Evolutionary conservation across 2,888 invertebrate species (phyloP), one percentile per base, ranked within the genome.

Genomic region (Cinara cedri): DNA sequence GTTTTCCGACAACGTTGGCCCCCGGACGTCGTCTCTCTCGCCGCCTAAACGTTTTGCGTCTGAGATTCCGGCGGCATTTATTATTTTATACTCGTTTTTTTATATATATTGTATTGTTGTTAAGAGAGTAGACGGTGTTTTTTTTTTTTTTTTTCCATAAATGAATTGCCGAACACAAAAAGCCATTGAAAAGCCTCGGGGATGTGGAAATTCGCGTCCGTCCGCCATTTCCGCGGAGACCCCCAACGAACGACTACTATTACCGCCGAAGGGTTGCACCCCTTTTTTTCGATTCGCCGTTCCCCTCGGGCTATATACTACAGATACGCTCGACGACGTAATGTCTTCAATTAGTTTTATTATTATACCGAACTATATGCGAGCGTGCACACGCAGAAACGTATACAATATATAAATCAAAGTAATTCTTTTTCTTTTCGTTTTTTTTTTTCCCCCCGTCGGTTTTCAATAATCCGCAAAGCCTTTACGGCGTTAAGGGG

Each of bases 281-380:
- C 76, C 49, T 49, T 60, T 70, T 68, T 46, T 60, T 60, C 14
- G 65, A 76, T 76, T 78, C 70, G 78, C 68, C 42, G 8, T 78
- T 70, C 60, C 66, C 70, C 78, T 51, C 49, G 46, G 65, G 55
- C n/a, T n/a, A n/a, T n/a, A n/a, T n/a, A n/a, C n/a, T n/a, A n/a
- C n/a, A n/a, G n/a, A n/a, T n/a, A n/a, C n/a, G n/a, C 66, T 14
- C 65, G 21, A 1, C 66, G 16, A 14, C 21, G 34, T 70, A 78
- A 78, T 78, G 78, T 78, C 68, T 78, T 78, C 78, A 70, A 78
- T 78, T 78, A 78, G 78, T 78, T 78, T 78, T 78, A 78, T 78
- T 78, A 76, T 54, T 34, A n/a, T n/a, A 34, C 34, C 34, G 24
- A 16, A n/a, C 19, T 3, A n/a, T 1, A n/a, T 14, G 24, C 46